These are phyloP conservation scores for Labeo calbasu DNA, from an alignment of 2,797 vertebrate species.

Conservation along the genomic window DNA sequence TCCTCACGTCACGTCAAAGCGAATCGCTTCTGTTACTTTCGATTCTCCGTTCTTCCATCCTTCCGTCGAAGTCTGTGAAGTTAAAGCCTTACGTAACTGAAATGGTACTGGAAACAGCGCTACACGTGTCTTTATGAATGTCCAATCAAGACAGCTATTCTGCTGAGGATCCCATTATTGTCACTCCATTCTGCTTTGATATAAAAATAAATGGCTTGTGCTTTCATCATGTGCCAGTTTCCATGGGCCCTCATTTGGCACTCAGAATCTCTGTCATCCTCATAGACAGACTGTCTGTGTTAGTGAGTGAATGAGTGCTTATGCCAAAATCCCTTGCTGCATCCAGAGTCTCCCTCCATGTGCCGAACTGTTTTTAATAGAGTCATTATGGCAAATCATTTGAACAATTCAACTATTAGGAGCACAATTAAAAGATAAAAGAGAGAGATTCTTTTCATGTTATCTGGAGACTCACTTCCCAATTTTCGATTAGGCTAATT, in stretches of 20 bases:
- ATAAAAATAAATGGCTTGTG: constrained; percentile 25
- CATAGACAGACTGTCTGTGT: constrained; percentile 19
- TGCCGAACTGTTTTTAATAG: constrained; percentile 5
- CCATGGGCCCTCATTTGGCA: constrained; percentile 33
- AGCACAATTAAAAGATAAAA: not conserved
- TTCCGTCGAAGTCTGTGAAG: not conserved
- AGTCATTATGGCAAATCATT: constrained; percentile 1
- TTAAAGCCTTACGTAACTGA: not conserved
- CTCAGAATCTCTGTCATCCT: constrained; percentile 4
- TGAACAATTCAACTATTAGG: not conserved
- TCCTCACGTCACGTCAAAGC: not conserved
- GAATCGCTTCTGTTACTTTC: not conserved
- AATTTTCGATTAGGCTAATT: not conserved
- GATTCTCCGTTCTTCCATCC: not conserved
- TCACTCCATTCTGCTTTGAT: not conserved
- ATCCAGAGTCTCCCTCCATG: constrained; percentile 10
- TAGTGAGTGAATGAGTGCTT: not conserved
- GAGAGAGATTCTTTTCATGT: not conserved
- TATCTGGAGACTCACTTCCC: not conserved
- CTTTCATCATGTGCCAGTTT: constrained; percentile 46
- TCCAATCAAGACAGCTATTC: constrained; percentile 11
- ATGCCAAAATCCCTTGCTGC: constrained; percentile 20
- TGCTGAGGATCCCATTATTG: not conserved
- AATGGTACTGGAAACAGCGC: not conserved
- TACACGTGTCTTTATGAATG: constrained; percentile 12